A percentile compares a stretch with the other conserved stretches of the same genome.
Conservation (phyloP, 2,888 invertebrate species). For the Gymnocheta viridis region DNA sequence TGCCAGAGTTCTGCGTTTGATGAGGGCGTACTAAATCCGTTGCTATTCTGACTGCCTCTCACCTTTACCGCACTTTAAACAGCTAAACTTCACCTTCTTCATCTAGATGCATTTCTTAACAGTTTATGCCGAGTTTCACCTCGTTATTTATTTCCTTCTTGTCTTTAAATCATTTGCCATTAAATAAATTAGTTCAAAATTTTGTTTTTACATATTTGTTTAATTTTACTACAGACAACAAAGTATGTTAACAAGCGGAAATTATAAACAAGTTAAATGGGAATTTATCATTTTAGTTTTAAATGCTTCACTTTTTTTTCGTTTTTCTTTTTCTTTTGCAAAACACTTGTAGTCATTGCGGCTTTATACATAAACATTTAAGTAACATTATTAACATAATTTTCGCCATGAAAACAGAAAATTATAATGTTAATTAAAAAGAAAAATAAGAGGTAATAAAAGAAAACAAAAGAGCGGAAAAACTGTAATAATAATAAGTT, state of each 20-base stretch:
- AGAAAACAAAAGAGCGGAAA: conserved; percentile 1
- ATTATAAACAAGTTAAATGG: conserved; percentile 63
- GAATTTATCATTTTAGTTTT: conserved; percentile 58
- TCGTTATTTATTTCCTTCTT: neutral
- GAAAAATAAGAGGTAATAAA: conserved; percentile 37
- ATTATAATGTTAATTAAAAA: conserved; percentile 47
- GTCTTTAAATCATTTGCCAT: conserved; percentile 60
- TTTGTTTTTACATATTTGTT: conserved; percentile 6
- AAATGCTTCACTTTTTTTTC: conserved; percentile 12
- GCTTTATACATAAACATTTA: conserved; percentile 40
- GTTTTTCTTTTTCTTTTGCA: conserved; percentile 13
- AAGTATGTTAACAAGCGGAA: conserved; percentile 69
- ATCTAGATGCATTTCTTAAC: no score
- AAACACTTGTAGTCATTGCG: neutral
- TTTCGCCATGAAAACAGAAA: conserved; percentile 23
- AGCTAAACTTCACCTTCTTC: no score
- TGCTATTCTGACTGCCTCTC: no score
- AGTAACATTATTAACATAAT: conserved; percentile 60
- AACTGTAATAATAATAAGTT: conserved; percentile 26
- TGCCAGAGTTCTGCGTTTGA: no score
- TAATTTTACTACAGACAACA: conserved; percentile 32
- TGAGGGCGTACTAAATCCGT: no score
- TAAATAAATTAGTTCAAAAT: conserved; percentile 59
- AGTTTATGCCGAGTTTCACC: neutral
- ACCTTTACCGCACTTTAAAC: no score